A percentile compares a stretch with the other conserved stretches of the same genome.
These are phyloP conservation scores for Philantomba maxwellii DNA, from an alignment of 2,113 vertebrate species.

Conservation along the genomic window DNA sequence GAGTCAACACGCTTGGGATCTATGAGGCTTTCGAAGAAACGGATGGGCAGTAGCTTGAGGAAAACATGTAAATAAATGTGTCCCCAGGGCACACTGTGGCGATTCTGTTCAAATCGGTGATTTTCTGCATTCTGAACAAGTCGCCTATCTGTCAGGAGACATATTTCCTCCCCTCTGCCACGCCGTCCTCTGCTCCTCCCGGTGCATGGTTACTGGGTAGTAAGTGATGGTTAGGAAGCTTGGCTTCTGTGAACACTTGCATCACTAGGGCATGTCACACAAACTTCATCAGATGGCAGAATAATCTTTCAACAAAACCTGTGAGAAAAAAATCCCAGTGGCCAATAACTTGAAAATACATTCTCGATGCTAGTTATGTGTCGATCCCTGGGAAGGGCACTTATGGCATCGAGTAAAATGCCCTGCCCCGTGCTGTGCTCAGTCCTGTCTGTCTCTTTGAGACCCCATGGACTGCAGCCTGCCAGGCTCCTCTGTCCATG, in stretches of 20 bases:
- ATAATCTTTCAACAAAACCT: background rate
- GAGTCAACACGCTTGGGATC: background rate
- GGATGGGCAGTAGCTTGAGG: background rate
- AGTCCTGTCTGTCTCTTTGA: fast-evolving
- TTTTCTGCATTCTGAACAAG: background rate
- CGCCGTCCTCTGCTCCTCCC: background rate
- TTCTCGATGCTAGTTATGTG: too few species aligned
- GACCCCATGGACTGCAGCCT: fast-evolving
- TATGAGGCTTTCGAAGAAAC: background rate
- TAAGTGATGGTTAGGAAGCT: too few species aligned
- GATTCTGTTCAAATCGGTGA: background rate
- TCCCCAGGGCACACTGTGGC: fast-evolving
- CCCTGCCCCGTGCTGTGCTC: background rate
- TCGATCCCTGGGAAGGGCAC: background rate
- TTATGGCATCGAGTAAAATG: fast-evolving
- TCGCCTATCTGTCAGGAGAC: background rate
- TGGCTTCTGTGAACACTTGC: too few species aligned
- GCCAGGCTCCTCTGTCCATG: background rate
- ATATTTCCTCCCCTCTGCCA: background rate
- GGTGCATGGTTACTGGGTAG: fast-evolving
- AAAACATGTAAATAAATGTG: background rate
- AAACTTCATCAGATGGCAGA: too few species aligned
- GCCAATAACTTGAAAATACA: background rate
- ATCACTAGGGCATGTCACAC: background rate
- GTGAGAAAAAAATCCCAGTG: background rate